phyloP scores from a whole-genome alignment of 2,113 vertebrate species.

The Diadophis punctatus region DNA sequence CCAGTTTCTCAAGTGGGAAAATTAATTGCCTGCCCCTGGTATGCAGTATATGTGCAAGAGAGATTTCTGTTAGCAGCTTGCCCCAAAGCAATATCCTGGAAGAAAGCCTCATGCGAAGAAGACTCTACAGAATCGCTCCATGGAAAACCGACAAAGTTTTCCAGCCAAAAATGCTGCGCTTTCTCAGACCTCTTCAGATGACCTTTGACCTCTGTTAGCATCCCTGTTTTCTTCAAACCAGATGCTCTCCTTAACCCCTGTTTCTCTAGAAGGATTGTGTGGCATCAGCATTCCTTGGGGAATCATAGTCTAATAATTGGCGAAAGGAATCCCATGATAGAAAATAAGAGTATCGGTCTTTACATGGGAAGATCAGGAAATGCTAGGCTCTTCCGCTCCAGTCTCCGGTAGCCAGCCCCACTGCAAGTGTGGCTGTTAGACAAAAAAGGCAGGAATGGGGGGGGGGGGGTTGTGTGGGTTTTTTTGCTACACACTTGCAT shows the following conservation, averaged over 20 bases:
- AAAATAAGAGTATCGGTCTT: not conserved
- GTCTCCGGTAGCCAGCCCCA: not conserved
- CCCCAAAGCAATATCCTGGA: not conserved
- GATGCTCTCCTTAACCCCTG: not conserved
- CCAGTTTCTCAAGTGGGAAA: not conserved
- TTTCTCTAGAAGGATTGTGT: not conserved
- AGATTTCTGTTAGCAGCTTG: not conserved
- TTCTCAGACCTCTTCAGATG: not conserved
- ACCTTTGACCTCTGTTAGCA: not conserved
- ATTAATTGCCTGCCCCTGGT: not conserved
- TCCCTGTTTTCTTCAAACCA: not conserved
- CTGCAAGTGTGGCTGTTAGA: not conserved
- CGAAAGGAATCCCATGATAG: not conserved
- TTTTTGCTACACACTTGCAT: not conserved
- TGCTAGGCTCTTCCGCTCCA: not conserved
- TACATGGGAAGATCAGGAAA: not conserved
- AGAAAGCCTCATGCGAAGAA: not conserved
- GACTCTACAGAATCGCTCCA: not conserved
- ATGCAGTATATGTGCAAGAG: not conserved
- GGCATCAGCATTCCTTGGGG: not conserved
- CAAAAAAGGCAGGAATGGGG: not conserved
- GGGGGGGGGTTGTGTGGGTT: no score
- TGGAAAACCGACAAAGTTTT: not conserved
- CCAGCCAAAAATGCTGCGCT: not conserved
- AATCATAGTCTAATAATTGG: not conserved